These are phyloP conservation scores for Glaucopsyche alexis DNA, from an alignment of 2,888 invertebrate genomes.

Conservation along the genomic window DNA sequence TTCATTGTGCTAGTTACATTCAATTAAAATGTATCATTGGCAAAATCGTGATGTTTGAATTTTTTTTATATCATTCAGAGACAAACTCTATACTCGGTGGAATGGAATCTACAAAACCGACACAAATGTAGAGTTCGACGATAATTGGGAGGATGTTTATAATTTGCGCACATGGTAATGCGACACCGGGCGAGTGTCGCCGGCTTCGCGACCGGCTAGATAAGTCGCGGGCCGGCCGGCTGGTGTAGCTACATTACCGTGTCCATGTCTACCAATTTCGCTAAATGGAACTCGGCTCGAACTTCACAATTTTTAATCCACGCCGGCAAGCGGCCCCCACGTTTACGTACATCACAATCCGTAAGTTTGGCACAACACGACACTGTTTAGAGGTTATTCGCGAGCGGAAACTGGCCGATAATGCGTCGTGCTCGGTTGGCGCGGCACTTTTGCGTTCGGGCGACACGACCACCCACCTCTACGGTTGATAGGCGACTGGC, in stretches of 20 bases:
- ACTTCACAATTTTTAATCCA: constrained; percentile 56
- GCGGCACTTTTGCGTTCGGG: constrained; percentile 56
- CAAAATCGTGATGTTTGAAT: background rate
- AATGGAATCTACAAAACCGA: background rate
- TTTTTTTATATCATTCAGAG: background rate
- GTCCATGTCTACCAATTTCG: constrained; percentile 53
- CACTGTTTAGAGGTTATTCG: constrained; percentile 68
- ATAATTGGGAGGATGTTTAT: constrained; percentile 23
- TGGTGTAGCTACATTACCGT: constrained; percentile 59
- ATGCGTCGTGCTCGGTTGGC: constrained; percentile 76
- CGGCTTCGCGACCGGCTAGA: constrained; percentile 1
- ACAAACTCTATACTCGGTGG: background rate
- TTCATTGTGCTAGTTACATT: constrained; percentile 15
- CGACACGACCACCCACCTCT: constrained; percentile 54
- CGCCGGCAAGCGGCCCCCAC: constrained; percentile 62
- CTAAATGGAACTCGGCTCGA: constrained; percentile 62
- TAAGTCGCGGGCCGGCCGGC: constrained; percentile 37
- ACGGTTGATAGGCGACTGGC: constrained; percentile 73
- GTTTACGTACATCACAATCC: constrained; percentile 64
- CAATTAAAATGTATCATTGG: background rate
- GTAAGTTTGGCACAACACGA: constrained; percentile 72
- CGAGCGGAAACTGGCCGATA: constrained; percentile 68
- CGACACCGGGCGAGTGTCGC: background rate
- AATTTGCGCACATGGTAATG: constrained; percentile 24
- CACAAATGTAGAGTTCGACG: background rate